Percentiles rank a stretch among this genome's conserved stretches.
Conservation (phyloP, 2,797 vertebrate species). For the Microcaecilia unicolor region DNA sequence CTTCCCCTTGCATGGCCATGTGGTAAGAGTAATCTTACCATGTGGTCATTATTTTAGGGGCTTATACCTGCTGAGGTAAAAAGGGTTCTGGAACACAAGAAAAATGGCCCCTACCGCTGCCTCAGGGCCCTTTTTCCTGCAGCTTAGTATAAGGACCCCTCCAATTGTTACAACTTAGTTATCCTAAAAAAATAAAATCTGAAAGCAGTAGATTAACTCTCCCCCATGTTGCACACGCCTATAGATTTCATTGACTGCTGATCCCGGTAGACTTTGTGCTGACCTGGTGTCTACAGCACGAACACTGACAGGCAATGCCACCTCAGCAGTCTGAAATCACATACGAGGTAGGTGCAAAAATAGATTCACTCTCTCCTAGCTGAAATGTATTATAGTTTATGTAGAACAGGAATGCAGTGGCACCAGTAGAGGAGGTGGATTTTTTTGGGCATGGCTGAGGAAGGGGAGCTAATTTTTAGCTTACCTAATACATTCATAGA, state of each 20-base stretch:
- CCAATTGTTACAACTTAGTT: too few relatives aligned
- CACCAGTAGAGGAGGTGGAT: background rate
- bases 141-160: too few relatives aligned
- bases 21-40: too few relatives aligned
- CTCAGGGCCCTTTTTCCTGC: too few relatives aligned
- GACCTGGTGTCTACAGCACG: slow-evolving; percentile 55
- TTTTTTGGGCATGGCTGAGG: background rate
- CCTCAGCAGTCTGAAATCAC: slow-evolving; percentile 50
- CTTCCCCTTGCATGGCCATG: too few relatives aligned
- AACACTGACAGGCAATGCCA: slow-evolving; percentile 34
- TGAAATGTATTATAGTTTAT: background rate
- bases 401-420: slow-evolving; percentile 1
- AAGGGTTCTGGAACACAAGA: too few relatives aligned
- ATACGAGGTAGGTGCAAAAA: slow-evolving; percentile 14
- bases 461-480: background rate
- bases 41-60: too few relatives aligned
- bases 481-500: slow-evolving; percentile 1
- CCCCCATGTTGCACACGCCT: slow-evolving; percentile 17
- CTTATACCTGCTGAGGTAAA: too few relatives aligned
- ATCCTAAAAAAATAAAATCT: too few relatives aligned
- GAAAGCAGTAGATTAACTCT: too few relatives aligned
- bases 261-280: slow-evolving; percentile 53
- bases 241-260: slow-evolving; percentile 31
- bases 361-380: slow-evolving; percentile 5
- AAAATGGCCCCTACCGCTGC: too few relatives aligned